These are phyloP conservation scores for Phengaris arion DNA, from an alignment of 2,888 invertebrate genomes.

Conservation along the genomic window DNA sequence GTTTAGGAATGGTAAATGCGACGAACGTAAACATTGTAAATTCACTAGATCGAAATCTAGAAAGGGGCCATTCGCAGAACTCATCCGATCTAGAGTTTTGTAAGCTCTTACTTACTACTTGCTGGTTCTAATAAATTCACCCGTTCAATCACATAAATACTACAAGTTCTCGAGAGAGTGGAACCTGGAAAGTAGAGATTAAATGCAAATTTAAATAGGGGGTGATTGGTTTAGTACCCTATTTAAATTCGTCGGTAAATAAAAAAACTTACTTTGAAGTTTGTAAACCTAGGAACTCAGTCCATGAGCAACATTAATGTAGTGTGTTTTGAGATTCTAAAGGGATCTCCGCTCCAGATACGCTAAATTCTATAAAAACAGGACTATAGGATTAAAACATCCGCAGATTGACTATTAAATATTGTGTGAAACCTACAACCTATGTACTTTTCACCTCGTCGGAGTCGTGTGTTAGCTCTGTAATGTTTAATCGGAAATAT, in stretches of 20 bases:
- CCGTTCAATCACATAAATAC: conserved; percentile 32
- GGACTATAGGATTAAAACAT: no score
- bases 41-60: conserved; percentile 21
- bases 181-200: conserved; percentile 35
- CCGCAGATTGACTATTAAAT: no score
- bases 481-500: conserved; percentile 29
- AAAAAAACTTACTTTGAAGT: no score
- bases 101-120: conserved; percentile 8
- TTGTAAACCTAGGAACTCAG: no score
- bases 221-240: neutral
- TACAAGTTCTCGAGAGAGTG: conserved; percentile 36
- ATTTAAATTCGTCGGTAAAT: neutral
- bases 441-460: conserved; percentile 8
- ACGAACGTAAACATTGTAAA: conserved; percentile 22
- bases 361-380: no score
- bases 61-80: conserved; percentile 25
- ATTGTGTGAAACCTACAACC: no score
- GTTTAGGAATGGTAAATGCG: conserved; percentile 20
- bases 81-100: conserved; percentile 5
- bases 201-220: neutral
- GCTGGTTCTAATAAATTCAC: conserved; percentile 34
- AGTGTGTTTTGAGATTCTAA: no score
- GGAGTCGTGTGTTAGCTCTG: conserved; percentile 29
- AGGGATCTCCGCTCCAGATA: no score
- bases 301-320: no score